phyloP scores from a whole-genome alignment of 1,140 invertebrate species.

The Capitella teleta region DNA sequence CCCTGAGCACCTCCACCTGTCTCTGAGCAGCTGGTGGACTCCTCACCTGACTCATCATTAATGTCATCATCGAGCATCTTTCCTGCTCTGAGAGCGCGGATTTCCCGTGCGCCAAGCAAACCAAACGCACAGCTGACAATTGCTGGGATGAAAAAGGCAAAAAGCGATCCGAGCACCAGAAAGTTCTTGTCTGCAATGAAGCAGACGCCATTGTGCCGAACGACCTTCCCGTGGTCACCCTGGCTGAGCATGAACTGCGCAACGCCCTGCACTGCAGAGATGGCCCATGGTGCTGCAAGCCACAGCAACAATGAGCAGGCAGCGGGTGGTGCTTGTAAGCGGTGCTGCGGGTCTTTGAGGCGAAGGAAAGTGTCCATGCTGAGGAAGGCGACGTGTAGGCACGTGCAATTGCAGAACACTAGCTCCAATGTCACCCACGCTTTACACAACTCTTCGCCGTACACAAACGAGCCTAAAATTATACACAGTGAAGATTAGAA shows the following conservation, averaged over 20 bases:
- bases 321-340: not conserved
- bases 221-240: not conserved
- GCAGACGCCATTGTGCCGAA: not conserved
- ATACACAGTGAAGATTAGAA: no score
- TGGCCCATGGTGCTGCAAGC: conserved; percentile 6
- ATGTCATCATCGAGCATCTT: not conserved
- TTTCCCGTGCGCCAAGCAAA: conserved; percentile 1
- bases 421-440: conserved; percentile 9
- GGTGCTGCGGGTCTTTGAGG: conserved; percentile 5
- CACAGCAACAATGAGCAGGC: conserved; percentile 5
- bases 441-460: conserved; percentile 7
- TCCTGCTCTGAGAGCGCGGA: not conserved
- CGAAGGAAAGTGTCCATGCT: conserved; percentile 9
- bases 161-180: conserved; percentile 4
- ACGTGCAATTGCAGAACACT: conserved; percentile 8
- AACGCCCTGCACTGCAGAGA: conserved; percentile 4
- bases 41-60: not conserved
- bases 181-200: conserved; percentile 12
- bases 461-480: conserved; percentile 5
- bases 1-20: not conserved
- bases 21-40: not conserved
- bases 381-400: conserved; percentile 10
- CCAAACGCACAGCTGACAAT: not conserved
- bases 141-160: conserved; percentile 7
- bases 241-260: conserved; percentile 10